Percentiles rank a stretch among this genome's conserved stretches.
Evolutionary conservation across 2,888 invertebrate genomes (phyloP).

Genomic region (Drosophila hamatofila): DNA sequence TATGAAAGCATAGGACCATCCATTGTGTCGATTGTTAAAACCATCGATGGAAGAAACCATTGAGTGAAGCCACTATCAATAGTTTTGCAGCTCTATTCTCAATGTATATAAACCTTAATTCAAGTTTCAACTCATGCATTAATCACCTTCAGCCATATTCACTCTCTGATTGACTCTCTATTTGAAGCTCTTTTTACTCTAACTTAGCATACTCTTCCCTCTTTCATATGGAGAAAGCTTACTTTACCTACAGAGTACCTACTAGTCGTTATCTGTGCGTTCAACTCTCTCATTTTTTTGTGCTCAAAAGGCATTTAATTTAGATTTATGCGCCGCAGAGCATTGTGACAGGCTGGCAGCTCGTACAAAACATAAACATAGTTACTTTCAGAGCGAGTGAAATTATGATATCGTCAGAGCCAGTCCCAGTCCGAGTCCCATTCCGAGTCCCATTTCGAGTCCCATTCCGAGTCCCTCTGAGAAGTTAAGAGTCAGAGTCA

Average conservation of each 20-base stretch:
- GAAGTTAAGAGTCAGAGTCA: neutral
- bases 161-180: too few relatives aligned
- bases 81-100: too few relatives aligned
- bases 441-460: neutral
- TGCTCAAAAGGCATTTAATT: slow-evolving; percentile 79
- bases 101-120: too few relatives aligned
- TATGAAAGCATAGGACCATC: too few relatives aligned
- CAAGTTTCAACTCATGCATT: too few relatives aligned
- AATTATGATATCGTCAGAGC: slow-evolving; percentile 69
- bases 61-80: too few relatives aligned
- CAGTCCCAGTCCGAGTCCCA: neutral
- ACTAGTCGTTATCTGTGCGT: neutral
- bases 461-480: neutral
- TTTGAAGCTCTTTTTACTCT: too few relatives aligned
- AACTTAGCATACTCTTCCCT: too few relatives aligned
- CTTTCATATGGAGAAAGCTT: too few relatives aligned
- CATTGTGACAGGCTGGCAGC: slow-evolving; percentile 69
- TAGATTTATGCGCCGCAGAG: slow-evolving; percentile 79
- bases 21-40: too few relatives aligned
- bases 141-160: too few relatives aligned
- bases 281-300: slow-evolving; percentile 20
- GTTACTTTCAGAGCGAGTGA: slow-evolving; percentile 55
- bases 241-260: neutral
- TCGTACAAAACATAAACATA: slow-evolving; percentile 62
- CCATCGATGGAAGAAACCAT: too few relatives aligned